A percentile compares a stretch with the other conserved stretches of the same genome.
phyloP scores from a whole-genome alignment of 2,888 invertebrate species.

The Tethea ocularis region DNA sequence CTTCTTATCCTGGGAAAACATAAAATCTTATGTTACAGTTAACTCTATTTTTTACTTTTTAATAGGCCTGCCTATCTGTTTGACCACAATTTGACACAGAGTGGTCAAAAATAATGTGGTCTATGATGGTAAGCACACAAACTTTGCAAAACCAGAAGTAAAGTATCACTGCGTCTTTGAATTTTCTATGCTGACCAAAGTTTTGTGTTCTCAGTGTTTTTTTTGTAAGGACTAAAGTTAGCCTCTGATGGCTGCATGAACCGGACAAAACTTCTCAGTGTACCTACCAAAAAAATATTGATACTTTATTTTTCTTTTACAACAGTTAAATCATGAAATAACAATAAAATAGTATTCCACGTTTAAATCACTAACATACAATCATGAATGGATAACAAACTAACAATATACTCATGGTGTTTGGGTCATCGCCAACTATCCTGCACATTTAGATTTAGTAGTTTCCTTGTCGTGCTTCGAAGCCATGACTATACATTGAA shows the following conservation, averaged over 20 bases:
- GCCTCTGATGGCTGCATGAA: too few relatives aligned
- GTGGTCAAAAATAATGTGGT: too few relatives aligned
- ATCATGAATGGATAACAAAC: neutral
- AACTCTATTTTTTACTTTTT: too few relatives aligned
- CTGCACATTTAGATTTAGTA: neutral
- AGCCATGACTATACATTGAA: neutral
- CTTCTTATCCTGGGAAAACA: too few relatives aligned
- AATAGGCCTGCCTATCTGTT: too few relatives aligned
- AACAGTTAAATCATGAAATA: neutral
- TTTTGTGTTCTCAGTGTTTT: neutral
- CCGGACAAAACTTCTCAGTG: too few relatives aligned
- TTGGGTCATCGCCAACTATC: constrained; percentile 4
- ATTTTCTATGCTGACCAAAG: neutral
- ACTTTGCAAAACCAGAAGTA: too few relatives aligned
- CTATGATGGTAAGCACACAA: too few relatives aligned
- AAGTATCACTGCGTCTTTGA: neutral
- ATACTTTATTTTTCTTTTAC: too few relatives aligned
- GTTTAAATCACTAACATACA: neutral
- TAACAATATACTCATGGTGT: neutral
- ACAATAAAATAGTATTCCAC: neutral
- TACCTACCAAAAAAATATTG: too few relatives aligned
- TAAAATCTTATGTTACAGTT: too few relatives aligned
- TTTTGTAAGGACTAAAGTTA: neutral
- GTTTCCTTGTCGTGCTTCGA: neutral
- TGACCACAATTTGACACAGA: too few relatives aligned